phyloP scores from a whole-genome alignment of 2,888 invertebrate species.

The Perdita meconis region DNA sequence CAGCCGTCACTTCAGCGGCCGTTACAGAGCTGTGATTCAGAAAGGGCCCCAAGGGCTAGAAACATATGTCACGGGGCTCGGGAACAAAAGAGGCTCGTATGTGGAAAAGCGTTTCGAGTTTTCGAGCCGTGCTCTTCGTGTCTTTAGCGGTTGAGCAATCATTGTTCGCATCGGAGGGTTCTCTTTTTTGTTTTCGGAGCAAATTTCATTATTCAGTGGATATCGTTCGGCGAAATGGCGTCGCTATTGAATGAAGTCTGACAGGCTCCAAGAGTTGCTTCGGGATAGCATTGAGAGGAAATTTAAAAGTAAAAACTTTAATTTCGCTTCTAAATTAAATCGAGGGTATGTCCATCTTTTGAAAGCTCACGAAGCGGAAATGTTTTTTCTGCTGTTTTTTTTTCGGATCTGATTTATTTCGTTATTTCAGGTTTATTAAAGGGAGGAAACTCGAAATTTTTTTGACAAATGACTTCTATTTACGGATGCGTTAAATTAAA shows the following conservation, averaged over 20 bases:
- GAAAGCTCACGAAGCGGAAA: no score
- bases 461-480: no score
- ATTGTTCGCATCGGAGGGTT: slow-evolving; percentile 29
- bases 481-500: no score
- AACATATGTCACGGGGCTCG: slow-evolving; percentile 62
- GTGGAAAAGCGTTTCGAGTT: slow-evolving; percentile 44
- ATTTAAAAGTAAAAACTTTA: neutral
- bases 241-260: neutral
- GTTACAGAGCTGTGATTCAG: slow-evolving; percentile 48
- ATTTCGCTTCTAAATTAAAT: neutral
- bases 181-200: slow-evolving; percentile 9
- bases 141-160: slow-evolving; percentile 31
- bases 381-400: no score
- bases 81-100: slow-evolving; percentile 61
- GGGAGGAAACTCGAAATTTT: no score
- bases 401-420: no score
- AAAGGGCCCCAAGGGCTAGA: slow-evolving; percentile 60
- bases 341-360: no score
- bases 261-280: neutral
- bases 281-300: neutral
- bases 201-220: slow-evolving; percentile 15
- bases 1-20: slow-evolving; percentile 55
- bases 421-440: no score
- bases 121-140: slow-evolving; percentile 28
- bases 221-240: no score